Evolutionary conservation across 2,113 vertebrate species (phyloP).

Genomic region (Mormyrus iriodes): DNA sequence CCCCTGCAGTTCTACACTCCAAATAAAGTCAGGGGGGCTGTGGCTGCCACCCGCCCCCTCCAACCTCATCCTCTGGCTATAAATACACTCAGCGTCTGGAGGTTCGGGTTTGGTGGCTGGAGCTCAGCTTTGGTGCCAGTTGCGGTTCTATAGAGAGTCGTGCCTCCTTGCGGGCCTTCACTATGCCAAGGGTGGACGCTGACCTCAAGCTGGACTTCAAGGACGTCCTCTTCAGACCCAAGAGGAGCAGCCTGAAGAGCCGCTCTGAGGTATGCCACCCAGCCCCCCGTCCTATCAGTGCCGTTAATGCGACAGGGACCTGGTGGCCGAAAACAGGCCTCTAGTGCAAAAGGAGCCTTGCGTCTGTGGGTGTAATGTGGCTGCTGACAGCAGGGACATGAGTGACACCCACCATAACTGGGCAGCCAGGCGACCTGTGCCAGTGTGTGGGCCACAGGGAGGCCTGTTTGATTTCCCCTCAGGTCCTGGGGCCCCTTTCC

Average conservation of each 20-base stretch:
- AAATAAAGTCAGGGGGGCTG: slow-evolving; percentile 76
- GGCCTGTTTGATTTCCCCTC: not conserved
- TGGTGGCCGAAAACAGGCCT: not conserved
- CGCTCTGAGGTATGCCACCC: slow-evolving; percentile 76
- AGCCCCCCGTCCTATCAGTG: not conserved
- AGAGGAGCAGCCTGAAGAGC: slow-evolving; percentile 93
- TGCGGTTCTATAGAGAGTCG: slow-evolving; percentile 20
- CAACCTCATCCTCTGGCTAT: slow-evolving; percentile 50
- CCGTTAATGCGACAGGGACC: not conserved
- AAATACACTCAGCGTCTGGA: slow-evolving; percentile 64
- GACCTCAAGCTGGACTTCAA: slow-evolving; percentile 98
- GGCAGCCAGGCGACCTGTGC: not conserved
- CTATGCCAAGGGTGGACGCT: slow-evolving; percentile 88
- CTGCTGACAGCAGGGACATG: not conserved
- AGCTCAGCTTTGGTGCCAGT: slow-evolving; percentile 40
- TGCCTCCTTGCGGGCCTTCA: slow-evolving; percentile 29
- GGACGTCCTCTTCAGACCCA: slow-evolving; percentile 92
- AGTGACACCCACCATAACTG: not conserved
- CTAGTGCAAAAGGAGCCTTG: not conserved
- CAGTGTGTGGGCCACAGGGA: not conserved
- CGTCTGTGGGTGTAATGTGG: not conserved
- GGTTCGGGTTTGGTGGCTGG: slow-evolving; percentile 68
- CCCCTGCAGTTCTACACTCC: slow-evolving; percentile 57
- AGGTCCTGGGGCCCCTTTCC: not conserved
- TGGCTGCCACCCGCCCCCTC: slow-evolving; percentile 41